Conservation (phyloP, 2,113 vertebrate genomes). For the Pangasianodon gigas region DNA sequence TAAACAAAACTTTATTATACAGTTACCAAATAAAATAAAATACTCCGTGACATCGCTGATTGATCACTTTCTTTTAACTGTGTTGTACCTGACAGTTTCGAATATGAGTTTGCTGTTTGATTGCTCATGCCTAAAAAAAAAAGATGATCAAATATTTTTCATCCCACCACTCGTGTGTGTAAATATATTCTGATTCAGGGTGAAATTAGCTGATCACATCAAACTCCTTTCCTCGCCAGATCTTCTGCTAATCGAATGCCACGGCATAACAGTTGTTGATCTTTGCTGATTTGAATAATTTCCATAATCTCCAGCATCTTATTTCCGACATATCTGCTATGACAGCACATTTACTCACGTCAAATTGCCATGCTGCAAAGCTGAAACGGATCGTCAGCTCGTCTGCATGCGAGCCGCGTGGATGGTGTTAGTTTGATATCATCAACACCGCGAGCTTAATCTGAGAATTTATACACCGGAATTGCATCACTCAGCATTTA, state of each 20-base stretch:
- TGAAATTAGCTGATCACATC: conserved; percentile 20
- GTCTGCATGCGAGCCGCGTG: neutral
- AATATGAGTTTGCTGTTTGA: neutral
- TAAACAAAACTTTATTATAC: too few relatives aligned
- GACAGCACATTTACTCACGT: neutral
- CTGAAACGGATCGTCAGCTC: neutral
- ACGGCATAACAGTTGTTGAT: neutral
- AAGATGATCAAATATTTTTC: neutral
- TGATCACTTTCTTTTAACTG: neutral
- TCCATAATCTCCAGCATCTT: conserved; percentile 8
- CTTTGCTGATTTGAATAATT: conserved; percentile 14
- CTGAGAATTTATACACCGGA: conserved; percentile 1
- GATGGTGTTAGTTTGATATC: conserved; percentile 12
- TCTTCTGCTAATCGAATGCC: conserved; percentile 11
- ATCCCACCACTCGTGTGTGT: neutral
- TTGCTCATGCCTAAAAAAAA: neutral
- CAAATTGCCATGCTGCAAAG: neutral
- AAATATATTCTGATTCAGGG: neutral
- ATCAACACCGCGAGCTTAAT: neutral
- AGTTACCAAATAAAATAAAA: too few relatives aligned
- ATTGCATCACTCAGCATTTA: neutral
- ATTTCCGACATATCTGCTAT: conserved; percentile 5
- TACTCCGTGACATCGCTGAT: too few relatives aligned
- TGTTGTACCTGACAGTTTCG: neutral
- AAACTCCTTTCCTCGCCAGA: neutral